phyloP scores from a whole-genome alignment of 2,113 vertebrate species.

The Chloroceryle aenea region DNA sequence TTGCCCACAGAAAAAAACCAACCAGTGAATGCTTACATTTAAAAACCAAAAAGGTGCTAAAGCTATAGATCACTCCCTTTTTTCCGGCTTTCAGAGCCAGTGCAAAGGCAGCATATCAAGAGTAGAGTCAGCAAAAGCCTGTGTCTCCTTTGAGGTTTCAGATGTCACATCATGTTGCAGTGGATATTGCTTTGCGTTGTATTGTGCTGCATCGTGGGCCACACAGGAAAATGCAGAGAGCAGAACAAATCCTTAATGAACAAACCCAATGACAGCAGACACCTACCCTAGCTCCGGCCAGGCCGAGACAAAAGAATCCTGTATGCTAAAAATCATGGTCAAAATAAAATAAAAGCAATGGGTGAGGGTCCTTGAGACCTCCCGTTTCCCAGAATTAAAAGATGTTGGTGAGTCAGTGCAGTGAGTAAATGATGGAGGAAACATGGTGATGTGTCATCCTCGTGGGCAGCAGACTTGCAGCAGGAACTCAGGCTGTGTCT shows the following conservation, averaged over 20 bases:
- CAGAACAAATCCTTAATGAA: slow-evolving; percentile 7
- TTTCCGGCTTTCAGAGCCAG: background rate
- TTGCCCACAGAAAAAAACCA: background rate
- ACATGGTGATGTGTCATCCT: background rate
- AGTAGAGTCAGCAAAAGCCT: background rate
- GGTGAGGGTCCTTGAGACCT: background rate
- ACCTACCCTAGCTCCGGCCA: slow-evolving; percentile 39
- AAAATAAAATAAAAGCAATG: background rate
- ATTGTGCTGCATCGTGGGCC: background rate
- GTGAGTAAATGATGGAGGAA: background rate
- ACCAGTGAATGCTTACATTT: background rate
- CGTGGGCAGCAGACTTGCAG: background rate
- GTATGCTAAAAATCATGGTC: background rate
- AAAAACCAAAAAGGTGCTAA: background rate
- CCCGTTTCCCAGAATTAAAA: background rate
- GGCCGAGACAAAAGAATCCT: slow-evolving; percentile 23
- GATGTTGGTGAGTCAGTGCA: background rate
- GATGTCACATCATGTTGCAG: slow-evolving; percentile 45
- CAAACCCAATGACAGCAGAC: slow-evolving; percentile 5
- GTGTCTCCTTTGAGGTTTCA: slow-evolving; percentile 50
- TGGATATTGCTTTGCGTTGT: slow-evolving; percentile 22
- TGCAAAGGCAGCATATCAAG: background rate
- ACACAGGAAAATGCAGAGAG: slow-evolving; percentile 28
- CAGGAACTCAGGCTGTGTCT: background rate
- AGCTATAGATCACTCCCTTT: background rate